Evolutionary conservation across 2,797 vertebrate species (phyloP).

Genomic region (Sebastiscus tertius): DNA sequence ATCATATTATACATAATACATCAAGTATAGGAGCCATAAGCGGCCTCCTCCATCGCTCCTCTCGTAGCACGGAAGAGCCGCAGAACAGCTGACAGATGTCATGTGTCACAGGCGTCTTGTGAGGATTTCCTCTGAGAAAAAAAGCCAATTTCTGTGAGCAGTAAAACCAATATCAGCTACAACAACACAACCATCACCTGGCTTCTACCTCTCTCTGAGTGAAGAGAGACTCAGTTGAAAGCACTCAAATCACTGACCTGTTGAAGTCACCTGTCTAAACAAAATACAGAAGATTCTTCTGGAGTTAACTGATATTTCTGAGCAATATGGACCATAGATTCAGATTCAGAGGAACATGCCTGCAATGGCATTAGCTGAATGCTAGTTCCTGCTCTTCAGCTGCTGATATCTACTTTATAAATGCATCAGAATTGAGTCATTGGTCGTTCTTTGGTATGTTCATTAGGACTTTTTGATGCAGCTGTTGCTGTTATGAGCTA

Average conservation of each 20-base stretch:
- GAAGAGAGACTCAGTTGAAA: neutral
- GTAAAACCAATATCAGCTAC: conserved; percentile 27
- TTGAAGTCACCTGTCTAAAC: neutral
- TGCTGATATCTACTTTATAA: neutral
- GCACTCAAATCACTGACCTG: neutral
- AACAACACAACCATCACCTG: conserved; percentile 2
- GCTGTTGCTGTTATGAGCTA: neutral
- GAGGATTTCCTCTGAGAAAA: conserved; percentile 41
- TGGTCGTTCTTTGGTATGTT: neutral
- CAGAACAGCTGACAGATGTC: conserved; percentile 7
- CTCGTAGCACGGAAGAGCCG: conserved; percentile 1
- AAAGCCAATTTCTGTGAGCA: conserved; percentile 16
- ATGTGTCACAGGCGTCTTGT: neutral
- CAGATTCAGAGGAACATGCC: neutral
- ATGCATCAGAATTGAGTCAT: neutral
- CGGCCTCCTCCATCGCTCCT: conserved; percentile 20
- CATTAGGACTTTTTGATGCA: neutral
- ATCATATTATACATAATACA: conserved; percentile 62
- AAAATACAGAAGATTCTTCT: neutral
- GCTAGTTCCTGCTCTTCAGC: neutral
- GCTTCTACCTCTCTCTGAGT: neutral
- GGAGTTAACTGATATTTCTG: too few species aligned
- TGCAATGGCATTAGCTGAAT: neutral
- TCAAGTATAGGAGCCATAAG: conserved; percentile 48
- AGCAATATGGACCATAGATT: too few species aligned